phyloP scores from a whole-genome alignment of 2,797 vertebrate species.

The Taeniopygia guttata region DNA sequence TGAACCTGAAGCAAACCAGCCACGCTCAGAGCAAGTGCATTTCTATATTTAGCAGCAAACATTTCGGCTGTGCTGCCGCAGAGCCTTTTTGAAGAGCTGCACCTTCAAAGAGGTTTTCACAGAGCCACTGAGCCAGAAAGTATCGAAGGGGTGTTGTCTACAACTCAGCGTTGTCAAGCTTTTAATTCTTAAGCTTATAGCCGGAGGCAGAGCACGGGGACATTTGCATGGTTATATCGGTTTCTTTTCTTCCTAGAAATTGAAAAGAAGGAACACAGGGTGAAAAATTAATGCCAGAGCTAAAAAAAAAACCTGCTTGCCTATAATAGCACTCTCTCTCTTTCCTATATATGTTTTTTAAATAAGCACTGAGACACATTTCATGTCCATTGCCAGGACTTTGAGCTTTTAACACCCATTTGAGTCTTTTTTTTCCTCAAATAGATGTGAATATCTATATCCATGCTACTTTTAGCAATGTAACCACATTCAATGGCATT shows the following conservation, averaged over 20 bases:
- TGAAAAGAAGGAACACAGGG: neutral
- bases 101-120: conserved; percentile 33
- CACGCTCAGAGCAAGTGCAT: neutral
- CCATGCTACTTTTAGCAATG: neutral
- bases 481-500: neutral
- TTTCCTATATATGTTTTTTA: neutral
- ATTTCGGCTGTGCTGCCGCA: neutral
- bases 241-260: conserved; percentile 37
- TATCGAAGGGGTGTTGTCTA: neutral
- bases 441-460: neutral
- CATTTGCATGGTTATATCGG: conserved; percentile 31
- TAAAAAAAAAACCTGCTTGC: neutral
- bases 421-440: neutral
- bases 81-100: conserved; percentile 11
- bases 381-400: neutral
- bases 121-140: conserved; percentile 33
- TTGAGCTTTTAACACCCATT: neutral
- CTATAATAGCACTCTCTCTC: neutral
- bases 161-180: neutral
- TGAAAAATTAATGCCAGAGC: conserved; percentile 53
- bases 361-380: neutral
- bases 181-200: neutral
- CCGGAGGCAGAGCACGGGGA: conserved; percentile 5
- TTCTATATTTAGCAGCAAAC: conserved; percentile 39
- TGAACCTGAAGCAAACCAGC: conserved; percentile 3